Base-by-base conservation (phyloP, 1,140 invertebrate genomes). In the Cylas formicarius region DNA sequence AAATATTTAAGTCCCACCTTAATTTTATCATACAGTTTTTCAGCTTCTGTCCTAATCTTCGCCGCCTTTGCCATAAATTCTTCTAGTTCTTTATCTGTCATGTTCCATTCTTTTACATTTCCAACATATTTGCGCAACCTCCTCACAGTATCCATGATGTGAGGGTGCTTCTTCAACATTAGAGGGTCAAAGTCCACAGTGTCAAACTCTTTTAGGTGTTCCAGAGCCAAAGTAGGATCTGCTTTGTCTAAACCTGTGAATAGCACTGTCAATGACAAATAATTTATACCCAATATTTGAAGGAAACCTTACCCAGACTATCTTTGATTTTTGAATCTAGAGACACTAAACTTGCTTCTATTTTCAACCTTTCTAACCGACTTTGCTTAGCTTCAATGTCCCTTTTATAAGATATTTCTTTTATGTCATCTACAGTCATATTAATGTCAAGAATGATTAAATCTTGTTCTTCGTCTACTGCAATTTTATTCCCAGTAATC, bases 81-180 rank as follows among this genome's bases (percentile, higher is more conserved):
- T 28, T 72, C 61, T 33, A 72, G 69, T 48, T 82, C 76, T 21
- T 76, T 71, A 4, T 74, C 74, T 10, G 58, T 72, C 35, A 86
- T 63, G 47, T 80, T 78, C 85, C 85, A 88, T 11, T 77, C 71
- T 10, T 71, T 66, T 4, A 77, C 62, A 61, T 88, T 88, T 14
- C 86, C 86, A 23, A 87, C 74, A 63, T 86, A 88, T 21, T 74
- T 71, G 22, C 82, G 63, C 42, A 60, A 47, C 23, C 79, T 75
- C 52, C 81, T 81, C 19, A 86, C 71, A 2, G 81, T 90, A 56
- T 86, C 80, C 37, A 92, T 76, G 43, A 87, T 77, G 39, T 82
- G 76, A 0, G 88, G 82, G 70, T 92, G 84, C 54, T 90, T 91
- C 53, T 90, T 79, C 18, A 93, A 63, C 82, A 90, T 88, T 2